Conservation (phyloP, 2,113 vertebrate genomes). For the Thunnus maccoyii region DNA sequence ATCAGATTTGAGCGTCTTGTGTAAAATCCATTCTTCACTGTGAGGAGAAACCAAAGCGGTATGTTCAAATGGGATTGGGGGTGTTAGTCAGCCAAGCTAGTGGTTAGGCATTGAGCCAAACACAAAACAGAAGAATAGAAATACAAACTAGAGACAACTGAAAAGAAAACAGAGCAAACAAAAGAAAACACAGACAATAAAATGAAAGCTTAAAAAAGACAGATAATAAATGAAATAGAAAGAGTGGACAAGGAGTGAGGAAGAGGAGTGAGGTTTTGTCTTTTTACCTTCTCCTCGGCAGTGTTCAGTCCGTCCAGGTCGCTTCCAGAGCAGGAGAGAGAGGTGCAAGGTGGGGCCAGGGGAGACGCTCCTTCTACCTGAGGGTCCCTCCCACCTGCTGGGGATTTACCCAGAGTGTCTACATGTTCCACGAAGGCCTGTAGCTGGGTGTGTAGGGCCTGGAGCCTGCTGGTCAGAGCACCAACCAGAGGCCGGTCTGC, state of each 20-base stretch:
- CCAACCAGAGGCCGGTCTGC: conserved; percentile 89
- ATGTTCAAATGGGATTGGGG: conserved; percentile 43
- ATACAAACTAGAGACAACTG: conserved; percentile 56
- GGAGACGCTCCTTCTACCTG: conserved; percentile 80
- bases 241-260: conserved; percentile 48
- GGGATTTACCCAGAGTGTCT: conserved; percentile 81
- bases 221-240: conserved; percentile 58
- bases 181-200: not conserved
- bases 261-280: conserved; percentile 34
- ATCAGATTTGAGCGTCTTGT: conserved; percentile 65
- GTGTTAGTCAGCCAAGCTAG: conserved; percentile 79
- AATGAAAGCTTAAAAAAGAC: conserved; percentile 27
- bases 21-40: conserved; percentile 48
- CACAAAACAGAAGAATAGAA: conserved; percentile 26
- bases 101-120: conserved; percentile 75
- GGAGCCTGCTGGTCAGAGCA: conserved; percentile 90
- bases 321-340: conserved; percentile 78
- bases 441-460: conserved; percentile 91
- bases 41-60: conserved; percentile 59
- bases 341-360: conserved; percentile 46
- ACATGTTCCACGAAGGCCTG: conserved; percentile 90
- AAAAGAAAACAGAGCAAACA: not conserved
- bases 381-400: conserved; percentile 83
- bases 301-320: conserved; percentile 80
- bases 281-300: conserved; percentile 89